These are phyloP conservation scores for Mactra quadrangularis DNA, from an alignment of 1,140 invertebrate genomes.

Conservation along the genomic window DNA sequence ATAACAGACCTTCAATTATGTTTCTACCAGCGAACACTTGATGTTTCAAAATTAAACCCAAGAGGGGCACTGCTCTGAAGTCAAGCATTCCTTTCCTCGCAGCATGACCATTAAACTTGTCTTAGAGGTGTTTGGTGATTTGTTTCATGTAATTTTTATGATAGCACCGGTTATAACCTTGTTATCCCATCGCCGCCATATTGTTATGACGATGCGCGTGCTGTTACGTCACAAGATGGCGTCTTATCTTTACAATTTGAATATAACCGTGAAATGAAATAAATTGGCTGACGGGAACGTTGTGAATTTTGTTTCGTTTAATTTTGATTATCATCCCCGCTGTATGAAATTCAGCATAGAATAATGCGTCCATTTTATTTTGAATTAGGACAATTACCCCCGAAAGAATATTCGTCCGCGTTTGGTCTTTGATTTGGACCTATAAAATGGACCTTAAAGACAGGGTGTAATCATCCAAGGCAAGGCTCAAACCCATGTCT, in stretches of 20 bases:
- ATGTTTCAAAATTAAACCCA: constrained; percentile 14
- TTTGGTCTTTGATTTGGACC: no score
- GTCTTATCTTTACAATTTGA: neutral
- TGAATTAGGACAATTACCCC: no score
- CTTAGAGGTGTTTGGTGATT: constrained; percentile 1
- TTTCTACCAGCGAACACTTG: no score
- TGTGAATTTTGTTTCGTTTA: neutral
- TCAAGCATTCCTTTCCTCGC: neutral
- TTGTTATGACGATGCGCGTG: constrained; percentile 37
- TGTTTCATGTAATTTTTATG: constrained; percentile 25
- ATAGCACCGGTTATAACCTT: neutral
- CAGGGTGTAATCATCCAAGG: no score
- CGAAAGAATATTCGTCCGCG: no score
- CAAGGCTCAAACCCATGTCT: no score
- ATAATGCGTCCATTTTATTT: no score
- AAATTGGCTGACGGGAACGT: neutral
- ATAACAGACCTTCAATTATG: no score
- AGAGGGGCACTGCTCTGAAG: neutral
- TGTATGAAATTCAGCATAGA: no score
- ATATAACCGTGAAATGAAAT: constrained; percentile 17
- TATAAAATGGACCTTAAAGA: no score
- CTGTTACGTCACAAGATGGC: constrained; percentile 37
- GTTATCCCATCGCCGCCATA: constrained; percentile 21
- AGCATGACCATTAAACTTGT: constrained; percentile 5
- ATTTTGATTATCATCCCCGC: no score